phyloP scores from a whole-genome alignment of 2,113 vertebrate genomes.

The Pedionomus torquatus region DNA sequence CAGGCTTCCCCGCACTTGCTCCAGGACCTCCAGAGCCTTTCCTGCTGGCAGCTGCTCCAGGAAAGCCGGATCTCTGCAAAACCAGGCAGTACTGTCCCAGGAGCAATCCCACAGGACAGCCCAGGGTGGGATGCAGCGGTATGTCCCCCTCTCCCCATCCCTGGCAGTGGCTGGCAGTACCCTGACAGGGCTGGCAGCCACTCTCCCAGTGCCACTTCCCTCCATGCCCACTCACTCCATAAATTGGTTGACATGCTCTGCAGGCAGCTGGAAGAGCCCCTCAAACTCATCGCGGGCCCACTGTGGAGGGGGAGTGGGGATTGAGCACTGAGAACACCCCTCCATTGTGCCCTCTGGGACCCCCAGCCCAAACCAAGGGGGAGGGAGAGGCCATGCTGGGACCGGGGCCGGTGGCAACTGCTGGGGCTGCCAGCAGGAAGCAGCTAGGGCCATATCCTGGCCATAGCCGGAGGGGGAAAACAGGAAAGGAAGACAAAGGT shows the following conservation, averaged over 20 bases:
- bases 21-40: constrained; percentile 73
- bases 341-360: fast-evolving
- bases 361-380: not conserved
- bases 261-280: constrained; percentile 57
- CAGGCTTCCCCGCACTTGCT: constrained; percentile 68
- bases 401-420: not conserved
- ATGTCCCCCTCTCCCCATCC: not conserved
- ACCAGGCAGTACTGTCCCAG: not conserved
- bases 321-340: not conserved
- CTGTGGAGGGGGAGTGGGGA: not conserved
- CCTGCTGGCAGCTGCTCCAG: constrained; percentile 4
- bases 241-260: constrained; percentile 37
- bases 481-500: not conserved
- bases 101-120: fast-evolving
- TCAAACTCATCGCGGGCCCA: constrained; percentile 70
- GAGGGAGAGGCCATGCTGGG: not conserved
- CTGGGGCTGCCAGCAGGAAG: constrained; percentile 1
- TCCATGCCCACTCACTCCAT: constrained; percentile 48
- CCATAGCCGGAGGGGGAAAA: not conserved
- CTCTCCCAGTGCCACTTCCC: fast-evolving
- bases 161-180: fast-evolving
- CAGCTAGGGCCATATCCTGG: constrained; percentile 46
- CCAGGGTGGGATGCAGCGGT: fast-evolving
- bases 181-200: not conserved
- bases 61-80: constrained; percentile 75